phyloP scores from a whole-genome alignment of 2,797 vertebrate genomes.

The Stomatorhinus walkeri region DNA sequence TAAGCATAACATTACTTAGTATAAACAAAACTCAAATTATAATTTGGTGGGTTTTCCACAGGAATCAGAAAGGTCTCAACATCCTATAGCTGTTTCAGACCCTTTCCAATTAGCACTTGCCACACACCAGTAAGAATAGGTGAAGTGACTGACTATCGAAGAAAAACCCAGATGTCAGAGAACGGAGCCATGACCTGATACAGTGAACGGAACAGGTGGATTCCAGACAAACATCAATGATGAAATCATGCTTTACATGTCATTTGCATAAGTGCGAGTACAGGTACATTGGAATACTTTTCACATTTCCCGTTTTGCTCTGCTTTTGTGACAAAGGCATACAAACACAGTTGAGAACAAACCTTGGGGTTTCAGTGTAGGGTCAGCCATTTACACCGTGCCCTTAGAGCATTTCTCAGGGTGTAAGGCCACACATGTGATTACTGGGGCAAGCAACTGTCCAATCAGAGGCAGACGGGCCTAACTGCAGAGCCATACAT shows the following conservation, averaged over 20 bases:
- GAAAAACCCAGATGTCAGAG: neutral
- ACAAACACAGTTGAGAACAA: neutral
- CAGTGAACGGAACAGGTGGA: neutral
- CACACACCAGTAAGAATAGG: neutral
- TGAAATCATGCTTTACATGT: neutral
- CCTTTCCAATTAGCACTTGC: neutral
- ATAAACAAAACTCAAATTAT: neutral
- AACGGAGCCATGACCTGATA: neutral
- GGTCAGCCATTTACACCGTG: neutral
- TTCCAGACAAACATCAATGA: neutral
- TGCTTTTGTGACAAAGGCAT: neutral
- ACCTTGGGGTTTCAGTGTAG: neutral
- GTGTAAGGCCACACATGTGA: neutral
- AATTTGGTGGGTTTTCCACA: neutral
- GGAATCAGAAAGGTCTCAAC: neutral
- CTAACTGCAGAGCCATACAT: neutral
- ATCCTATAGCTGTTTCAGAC: neutral
- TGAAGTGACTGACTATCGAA: neutral
- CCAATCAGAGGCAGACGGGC: neutral
- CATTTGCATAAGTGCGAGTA: neutral
- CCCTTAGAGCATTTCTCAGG: neutral
- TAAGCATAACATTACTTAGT: neutral
- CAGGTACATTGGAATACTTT: neutral
- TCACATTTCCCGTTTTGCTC: neutral
- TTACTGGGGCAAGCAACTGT: neutral